Base-by-base conservation (phyloP, 2,797 vertebrate genomes). In the Sebastiscus albofasciatus region DNA sequence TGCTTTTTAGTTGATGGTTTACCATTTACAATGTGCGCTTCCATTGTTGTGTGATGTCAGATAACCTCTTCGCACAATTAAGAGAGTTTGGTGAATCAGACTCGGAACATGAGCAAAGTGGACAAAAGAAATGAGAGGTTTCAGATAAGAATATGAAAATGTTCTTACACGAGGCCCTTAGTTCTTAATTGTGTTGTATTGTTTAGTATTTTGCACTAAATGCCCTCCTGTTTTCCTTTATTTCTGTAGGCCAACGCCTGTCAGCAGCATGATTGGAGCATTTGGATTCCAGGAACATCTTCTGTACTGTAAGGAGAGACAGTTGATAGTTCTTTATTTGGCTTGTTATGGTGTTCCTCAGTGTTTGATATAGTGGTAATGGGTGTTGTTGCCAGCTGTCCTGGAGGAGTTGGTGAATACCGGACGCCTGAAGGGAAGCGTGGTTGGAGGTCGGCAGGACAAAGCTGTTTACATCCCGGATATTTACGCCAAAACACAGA, bases 221-320 rank as follows among this genome's bases (percentile, higher is more conserved):
- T 9, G 0, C 4, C 4, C 27, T 49, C 24, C 3, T 79, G 88
- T 80, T 26, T 77, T 71, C 55, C 4, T 80, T 82, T 39, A 33
- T 26, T 81, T 81, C 24, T 90, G 33, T 79, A 99, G 98, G 85
- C 98, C 98, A 27, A 99, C 97, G n/a, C 92, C 97, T 73, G 90
- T 99, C 88, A 98, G 90, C 95, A 96, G 90, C 89, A 94, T 99
- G 93, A 97, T 99, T 31, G 95, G 94, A 91, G 92, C 96, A 0
- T 97, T 97, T 70, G 97, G 97, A 88, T 98, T 99, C 91, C 98
- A 99, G 81, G 98, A 99, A 69, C 97, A 99, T 92, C 96, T 99
- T 67, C 95, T 99, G 79, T 99, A 99, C 89, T 97, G 98, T 99
- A 94, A 98, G 98, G 94, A 94, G 86, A 58, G 6, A 88, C 92